Evolutionary conservation across 2,888 invertebrate species (phyloP).

Genomic region (Neria commutata): DNA sequence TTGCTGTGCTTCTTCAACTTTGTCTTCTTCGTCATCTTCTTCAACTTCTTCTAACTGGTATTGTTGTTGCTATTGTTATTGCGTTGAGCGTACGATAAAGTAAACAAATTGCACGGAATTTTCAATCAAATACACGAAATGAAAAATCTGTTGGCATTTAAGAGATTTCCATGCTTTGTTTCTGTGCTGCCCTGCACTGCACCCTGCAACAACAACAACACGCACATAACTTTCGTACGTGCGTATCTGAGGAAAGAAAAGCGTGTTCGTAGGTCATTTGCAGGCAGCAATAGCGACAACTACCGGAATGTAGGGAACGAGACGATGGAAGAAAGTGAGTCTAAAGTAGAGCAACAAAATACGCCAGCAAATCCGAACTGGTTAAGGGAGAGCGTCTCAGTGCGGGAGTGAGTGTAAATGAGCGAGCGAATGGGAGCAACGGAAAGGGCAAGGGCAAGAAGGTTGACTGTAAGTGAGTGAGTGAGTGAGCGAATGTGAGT

Average conservation of each 20-base stretch:
- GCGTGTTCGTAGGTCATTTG: constrained; percentile 4
- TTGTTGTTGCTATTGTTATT: too few relatives aligned
- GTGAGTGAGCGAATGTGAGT: neutral
- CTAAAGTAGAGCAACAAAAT: neutral
- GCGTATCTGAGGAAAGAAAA: neutral
- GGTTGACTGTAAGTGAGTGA: neutral
- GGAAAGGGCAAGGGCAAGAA: neutral
- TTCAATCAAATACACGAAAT: neutral
- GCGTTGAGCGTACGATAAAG: too few relatives aligned
- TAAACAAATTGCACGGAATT: constrained; percentile 8
- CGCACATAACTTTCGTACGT: neutral
- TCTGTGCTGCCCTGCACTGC: neutral
- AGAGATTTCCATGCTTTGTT: neutral
- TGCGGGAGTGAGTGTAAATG: neutral
- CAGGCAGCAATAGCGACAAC: too few relatives aligned
- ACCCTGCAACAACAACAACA: neutral
- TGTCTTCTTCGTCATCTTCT: too few relatives aligned
- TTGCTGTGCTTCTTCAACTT: too few relatives aligned
- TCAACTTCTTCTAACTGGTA: too few relatives aligned
- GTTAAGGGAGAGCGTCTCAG: neutral
- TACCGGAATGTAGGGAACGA: neutral
- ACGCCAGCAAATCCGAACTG: neutral
- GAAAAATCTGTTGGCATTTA: neutral
- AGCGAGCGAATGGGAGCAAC: neutral
- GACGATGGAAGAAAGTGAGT: neutral